A percentile compares a stretch with the other conserved stretches of the same genome.
phyloP scores from a whole-genome alignment of 2,113 vertebrate species.

The Pantherophis guttatus region DNA sequence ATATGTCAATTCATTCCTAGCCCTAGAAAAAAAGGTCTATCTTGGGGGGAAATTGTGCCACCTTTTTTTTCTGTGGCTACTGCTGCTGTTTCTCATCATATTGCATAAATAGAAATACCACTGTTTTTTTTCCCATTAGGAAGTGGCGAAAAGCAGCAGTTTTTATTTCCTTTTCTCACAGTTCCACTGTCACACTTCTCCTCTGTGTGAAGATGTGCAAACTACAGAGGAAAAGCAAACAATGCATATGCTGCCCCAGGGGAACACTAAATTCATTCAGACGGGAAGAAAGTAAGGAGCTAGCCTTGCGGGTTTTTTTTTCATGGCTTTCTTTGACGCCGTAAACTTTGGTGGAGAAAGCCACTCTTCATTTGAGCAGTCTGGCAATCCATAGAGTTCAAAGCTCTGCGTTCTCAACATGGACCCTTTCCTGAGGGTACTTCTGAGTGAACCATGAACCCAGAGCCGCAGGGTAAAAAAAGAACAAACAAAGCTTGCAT shows the following conservation, averaged over 20 bases:
- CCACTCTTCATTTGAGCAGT: background rate
- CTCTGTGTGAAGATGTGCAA: background rate
- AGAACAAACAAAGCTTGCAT: background rate
- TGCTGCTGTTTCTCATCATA: background rate
- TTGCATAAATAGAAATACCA: background rate
- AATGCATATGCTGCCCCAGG: background rate
- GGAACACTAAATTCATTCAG: background rate
- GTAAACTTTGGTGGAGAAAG: background rate
- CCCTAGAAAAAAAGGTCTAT: background rate
- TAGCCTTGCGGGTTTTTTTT: background rate
- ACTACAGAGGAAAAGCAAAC: background rate
- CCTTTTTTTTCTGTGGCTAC: background rate
- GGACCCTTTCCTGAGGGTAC: background rate
- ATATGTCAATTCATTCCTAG: background rate
- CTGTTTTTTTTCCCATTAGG: background rate
- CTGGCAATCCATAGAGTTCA: background rate
- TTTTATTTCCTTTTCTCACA: background rate
- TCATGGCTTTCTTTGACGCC: background rate
- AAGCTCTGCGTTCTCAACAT: background rate
- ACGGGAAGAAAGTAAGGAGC: background rate
- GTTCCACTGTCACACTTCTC: background rate
- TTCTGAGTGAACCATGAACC: background rate
- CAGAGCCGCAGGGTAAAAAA: background rate
- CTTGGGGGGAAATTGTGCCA: background rate
- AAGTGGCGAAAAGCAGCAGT: background rate